A percentile compares a stretch with the other conserved stretches of the same genome.
These are phyloP conservation scores for Oasisia sp. DNA, from an alignment of 2,888 invertebrate genomes.

Conservation along the genomic window DNA sequence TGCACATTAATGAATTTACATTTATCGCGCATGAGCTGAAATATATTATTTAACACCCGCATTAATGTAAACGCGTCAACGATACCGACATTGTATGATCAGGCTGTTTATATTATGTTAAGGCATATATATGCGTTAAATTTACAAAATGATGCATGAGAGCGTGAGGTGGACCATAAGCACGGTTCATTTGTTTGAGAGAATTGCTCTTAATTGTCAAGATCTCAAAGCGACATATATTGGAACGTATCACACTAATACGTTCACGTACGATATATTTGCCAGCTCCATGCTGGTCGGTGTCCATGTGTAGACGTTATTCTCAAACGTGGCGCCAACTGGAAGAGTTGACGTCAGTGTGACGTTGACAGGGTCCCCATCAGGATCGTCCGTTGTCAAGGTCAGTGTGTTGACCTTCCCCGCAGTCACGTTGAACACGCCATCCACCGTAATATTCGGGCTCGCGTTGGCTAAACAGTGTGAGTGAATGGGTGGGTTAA, in stretches of 20 bases:
- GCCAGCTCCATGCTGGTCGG: not conserved
- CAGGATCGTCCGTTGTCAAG: not conserved
- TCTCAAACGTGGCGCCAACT: not conserved
- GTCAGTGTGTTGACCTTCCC: not conserved
- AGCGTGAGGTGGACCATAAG: no score
- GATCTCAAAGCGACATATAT: not conserved
- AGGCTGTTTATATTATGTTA: no score
- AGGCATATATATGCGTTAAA: no score
- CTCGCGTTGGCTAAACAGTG: not conserved
- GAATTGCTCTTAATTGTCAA: no score
- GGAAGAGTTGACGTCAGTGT: not conserved
- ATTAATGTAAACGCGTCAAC: no score
- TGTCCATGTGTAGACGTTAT: constrained; percentile 17
- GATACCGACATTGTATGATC: no score
- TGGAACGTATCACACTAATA: not conserved
- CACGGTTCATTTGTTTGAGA: no score
- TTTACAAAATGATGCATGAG: no score
- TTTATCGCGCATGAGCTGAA: no score
- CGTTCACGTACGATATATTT: not conserved
- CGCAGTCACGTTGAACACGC: not conserved
- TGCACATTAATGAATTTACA: no score
- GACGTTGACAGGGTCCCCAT: not conserved
- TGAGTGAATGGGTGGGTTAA: not conserved
- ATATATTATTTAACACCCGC: no score
- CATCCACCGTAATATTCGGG: not conserved